phyloP scores from a whole-genome alignment of 2,113 vertebrate species.

The Equus quagga region DNA sequence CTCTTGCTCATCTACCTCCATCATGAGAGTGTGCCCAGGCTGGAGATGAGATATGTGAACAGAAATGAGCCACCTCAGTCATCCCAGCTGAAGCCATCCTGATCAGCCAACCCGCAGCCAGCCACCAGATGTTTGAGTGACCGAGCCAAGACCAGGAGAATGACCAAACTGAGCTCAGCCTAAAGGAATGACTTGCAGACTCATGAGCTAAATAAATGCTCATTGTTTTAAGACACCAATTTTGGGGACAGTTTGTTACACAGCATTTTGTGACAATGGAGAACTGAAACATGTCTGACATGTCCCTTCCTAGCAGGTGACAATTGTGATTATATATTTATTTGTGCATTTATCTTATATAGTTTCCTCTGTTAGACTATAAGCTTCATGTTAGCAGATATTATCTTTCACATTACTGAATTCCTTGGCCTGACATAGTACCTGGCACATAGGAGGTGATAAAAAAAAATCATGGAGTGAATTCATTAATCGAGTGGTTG shows the following conservation, averaged over 20 bases:
- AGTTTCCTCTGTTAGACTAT: background rate
- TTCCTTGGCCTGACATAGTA: background rate
- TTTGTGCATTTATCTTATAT: background rate
- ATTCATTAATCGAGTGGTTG: background rate
- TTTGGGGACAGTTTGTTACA: background rate
- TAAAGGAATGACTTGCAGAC: background rate
- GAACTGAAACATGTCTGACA: background rate
- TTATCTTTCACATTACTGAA: background rate
- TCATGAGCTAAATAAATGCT: background rate
- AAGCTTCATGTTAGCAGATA: background rate
- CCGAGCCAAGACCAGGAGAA: background rate
- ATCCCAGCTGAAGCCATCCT: background rate
- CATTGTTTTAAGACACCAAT: background rate
- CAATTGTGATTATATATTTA: background rate
- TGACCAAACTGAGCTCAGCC: background rate
- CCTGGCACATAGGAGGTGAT: background rate
- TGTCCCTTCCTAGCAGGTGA: background rate
- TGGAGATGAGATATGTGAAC: background rate
- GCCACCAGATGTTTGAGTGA: background rate
- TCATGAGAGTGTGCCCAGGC: background rate
- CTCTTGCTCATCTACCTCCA: background rate
- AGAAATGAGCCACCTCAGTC: background rate
- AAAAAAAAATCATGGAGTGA: background rate
- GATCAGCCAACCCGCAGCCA: background rate
- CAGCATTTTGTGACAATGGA: background rate